Evolutionary conservation across 2,888 invertebrate species (phyloP), one percentile per base, ranked within the genome.

Genomic region (Trichogramma evanescens): DNA sequence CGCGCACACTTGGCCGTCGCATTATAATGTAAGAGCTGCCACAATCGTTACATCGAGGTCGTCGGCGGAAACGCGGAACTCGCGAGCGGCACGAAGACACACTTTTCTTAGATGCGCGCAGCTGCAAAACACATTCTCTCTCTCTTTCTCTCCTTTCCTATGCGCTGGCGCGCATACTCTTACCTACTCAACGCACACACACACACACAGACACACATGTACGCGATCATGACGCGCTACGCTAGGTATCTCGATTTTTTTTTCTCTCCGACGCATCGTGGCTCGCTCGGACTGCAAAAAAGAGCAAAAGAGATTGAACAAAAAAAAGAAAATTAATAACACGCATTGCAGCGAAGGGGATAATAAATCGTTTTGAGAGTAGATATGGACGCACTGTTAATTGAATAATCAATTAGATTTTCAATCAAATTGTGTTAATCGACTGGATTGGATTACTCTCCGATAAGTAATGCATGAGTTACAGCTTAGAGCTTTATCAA

Each of bases 31-130:
- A 26, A 26, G 26, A 26, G 26, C 26, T 26, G 26, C 26, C 48
- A 8, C 46, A 26, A 54, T 56, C 63, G 66, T 67, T 64, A 65
- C 69, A 76, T 73, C 68, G 74, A 71, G 77, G 75, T 76, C 75
- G 72, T 26, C 26, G 26, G 26, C 72, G 71, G 69, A 73, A 76
- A 76, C 69, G 71, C 76, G 76, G 76, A 76, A 76, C 74, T 74
- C 67, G 61, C 69, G 39, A 66, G 56, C 71, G 72, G 68, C 74
- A 74, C 72, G 66, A 72, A 75, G 74, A 72, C 76, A 77, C 73
- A 76, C 76, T 76, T 76, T 76, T 76, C 73, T 70, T 70, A 72
- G 72, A 71, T 70, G 66, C 67, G 50, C 61, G 63, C 59, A 61
- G 66, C 63, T 66, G 61, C 66, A 59, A 63, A 66, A 67, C 65